These are phyloP conservation scores for Choloepus didactylus DNA, from an alignment of 2,797 vertebrate species.

Conservation along the genomic window DNA sequence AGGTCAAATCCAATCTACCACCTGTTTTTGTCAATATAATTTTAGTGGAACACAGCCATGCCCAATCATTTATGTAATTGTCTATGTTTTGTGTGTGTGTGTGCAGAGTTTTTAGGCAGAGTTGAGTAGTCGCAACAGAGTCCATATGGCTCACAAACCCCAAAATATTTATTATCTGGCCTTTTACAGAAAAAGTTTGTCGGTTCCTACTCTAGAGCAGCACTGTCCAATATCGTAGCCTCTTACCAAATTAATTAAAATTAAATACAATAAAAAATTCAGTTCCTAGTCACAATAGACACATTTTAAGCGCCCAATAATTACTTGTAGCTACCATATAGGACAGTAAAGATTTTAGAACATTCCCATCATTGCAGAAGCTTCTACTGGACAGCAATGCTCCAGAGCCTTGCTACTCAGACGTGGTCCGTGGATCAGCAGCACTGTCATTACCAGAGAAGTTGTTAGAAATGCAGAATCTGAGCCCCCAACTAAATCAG, in stretches of 20 bases:
- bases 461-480: neutral
- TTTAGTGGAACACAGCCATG: neutral
- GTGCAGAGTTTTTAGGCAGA: neutral
- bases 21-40: neutral
- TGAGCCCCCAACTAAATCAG: neutral
- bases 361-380: neutral
- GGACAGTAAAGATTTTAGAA: neutral
- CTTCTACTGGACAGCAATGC: neutral
- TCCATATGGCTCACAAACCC: neutral
- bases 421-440: neutral
- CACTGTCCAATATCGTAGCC: neutral
- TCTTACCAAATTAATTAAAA: constrained; percentile 10
- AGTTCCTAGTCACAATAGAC: constrained; percentile 3
- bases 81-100: neutral
- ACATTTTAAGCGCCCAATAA: neutral
- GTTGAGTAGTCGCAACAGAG: neutral
- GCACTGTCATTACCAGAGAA: neutral
- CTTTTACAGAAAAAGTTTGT: neutral
- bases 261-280: neutral
- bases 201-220: neutral
- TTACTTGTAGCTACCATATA: neutral
- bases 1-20: neutral
- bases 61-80: neutral
- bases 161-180: neutral
- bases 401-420: neutral